Conservation (phyloP, 2,888 invertebrate species). For the Dioctria linearis region DNA sequence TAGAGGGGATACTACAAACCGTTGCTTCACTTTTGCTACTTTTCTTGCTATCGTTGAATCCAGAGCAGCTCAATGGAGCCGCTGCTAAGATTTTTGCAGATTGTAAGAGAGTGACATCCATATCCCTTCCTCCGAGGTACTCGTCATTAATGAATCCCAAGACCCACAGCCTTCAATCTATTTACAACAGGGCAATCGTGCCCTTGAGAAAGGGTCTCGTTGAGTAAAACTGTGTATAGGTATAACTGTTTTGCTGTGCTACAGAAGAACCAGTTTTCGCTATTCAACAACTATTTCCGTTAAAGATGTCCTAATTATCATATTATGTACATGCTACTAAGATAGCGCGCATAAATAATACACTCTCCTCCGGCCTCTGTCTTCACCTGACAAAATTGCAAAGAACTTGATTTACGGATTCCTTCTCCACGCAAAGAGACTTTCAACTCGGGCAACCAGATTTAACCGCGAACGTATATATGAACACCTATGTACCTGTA, state of each 20-base stretch:
- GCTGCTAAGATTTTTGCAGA: conserved; percentile 28
- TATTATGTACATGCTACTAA: conserved; percentile 10
- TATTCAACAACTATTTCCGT: conserved; percentile 41
- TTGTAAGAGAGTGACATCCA: conserved; percentile 34
- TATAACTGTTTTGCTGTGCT: not conserved
- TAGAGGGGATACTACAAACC: conserved; percentile 58
- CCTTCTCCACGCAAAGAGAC: conserved; percentile 33
- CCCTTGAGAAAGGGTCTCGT: conserved; percentile 12
- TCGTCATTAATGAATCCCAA: conserved; percentile 8
- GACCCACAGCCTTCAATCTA: conserved; percentile 14
- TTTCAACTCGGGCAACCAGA: conserved; percentile 21
- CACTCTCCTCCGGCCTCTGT: conserved; percentile 9
- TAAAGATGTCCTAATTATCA: conserved; percentile 48
- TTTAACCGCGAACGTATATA: not conserved
- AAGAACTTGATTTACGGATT: conserved; percentile 46
- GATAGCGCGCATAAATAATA: conserved; percentile 6
- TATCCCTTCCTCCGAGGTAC: conserved; percentile 10
- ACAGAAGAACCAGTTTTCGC: conserved; percentile 31
- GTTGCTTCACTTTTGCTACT: conserved; percentile 56
- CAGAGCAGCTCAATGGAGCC: conserved; percentile 29
- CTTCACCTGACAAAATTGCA: conserved; percentile 35
- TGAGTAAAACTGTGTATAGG: not conserved
- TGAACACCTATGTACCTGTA: not conserved
- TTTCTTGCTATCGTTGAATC: conserved; percentile 25
- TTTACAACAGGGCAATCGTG: not conserved